Base-by-base conservation (phyloP, 1,140 invertebrate genomes). In the Lepidurus packardi region DNA sequence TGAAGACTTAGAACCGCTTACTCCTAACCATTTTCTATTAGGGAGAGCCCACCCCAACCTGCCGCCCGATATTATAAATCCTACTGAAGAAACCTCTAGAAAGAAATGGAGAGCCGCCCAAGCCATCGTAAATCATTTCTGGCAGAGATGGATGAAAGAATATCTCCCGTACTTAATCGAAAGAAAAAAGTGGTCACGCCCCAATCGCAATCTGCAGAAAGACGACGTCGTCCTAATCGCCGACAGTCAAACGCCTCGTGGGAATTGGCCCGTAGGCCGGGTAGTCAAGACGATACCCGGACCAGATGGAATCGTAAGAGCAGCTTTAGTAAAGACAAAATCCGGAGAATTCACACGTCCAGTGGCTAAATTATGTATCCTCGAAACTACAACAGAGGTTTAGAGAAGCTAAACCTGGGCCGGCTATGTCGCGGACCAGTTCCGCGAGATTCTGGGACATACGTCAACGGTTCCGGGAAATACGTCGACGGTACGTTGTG, bases 101-200 rank as follows among this genome's bases (percentile, higher is more conserved):
- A 74, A 74, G 41, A 3, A 43, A 8, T 80, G 80, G 80, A 80
- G 80, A 80, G 43, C 25, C 2, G 21, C 75, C 13, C 80, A 81
- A 53, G 45, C 9, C 7, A 53, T 80, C 2, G 73, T 77, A 5
- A 74, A 80, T 13, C 21, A 73, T 16, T 81, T 81, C 43, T 81
- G 80, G 80, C 76, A 77, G 43, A 74, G 80, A 9, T 81, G 75
- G 79, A 43, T 77, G 53, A 73, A 65, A 21, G 79, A 81, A 42
- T 80, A 80, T 43, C 45, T 77, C 13, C 76, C 76, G 16, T 34
- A 77, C 21, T 73, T 77, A 47, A 77, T 41, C 16, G 76, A 77
- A 24, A 43, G 76, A 10, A 16, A 41, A 25, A 77, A 77, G 25
- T 77, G 76, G 76, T 43, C 34, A 25, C 9, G 8, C 42, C n/a